Base-by-base conservation (phyloP, 1,140 invertebrate genomes). In the Diorhabda elongata region DNA sequence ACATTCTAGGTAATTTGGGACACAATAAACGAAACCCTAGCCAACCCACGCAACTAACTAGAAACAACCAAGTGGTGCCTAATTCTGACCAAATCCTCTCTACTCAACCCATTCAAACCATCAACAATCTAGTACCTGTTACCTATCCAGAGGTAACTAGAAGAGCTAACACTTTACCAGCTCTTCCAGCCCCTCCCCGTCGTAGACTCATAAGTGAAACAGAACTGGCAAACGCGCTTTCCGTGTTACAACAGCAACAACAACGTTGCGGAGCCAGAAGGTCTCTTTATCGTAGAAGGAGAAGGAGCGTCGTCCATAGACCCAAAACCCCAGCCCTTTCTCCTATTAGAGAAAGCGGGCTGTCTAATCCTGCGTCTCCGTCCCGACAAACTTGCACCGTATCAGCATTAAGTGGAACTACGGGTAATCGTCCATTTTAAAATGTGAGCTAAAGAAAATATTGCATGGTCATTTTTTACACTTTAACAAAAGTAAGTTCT, bases 291-390 rank as follows among this genome's bases (percentile, higher is more conserved):
- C 69, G 80, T 5, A 73, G 80, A 52, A 68, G 79, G 64, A 72
- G 77, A 44, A 72, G 77, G 61, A 81, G 76, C 70, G 79, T 79
- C 26, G 74, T 75, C 6, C 80, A 78, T 57, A 74, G 78, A 75
- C 86, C 73, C 68, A 86, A 78, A 78, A 89, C 83, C n/a, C 86
- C 82, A 68, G 84, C 84, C 45, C 78, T 91, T 58, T 90, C 89
- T 44, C 90, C 90, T 6, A 91, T 91, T 44, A 85, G 87, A 56
- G 89, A 91, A 74, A 89, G 88, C 9, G 89, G 90, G n/a, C 81
- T 90, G 2, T 90, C 89, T 3, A 91, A 91, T 81, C 88, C 89
- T 1, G 86, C 87, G 3, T 89, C 88, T 61, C 88, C 88, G 82
- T 86, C 72, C 85, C 83, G 61, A 78, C 84, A 69, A 81, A 81